Evolutionary conservation across 2,888 invertebrate genomes (phyloP).

Genomic region (Ophonus ardosiacus): DNA sequence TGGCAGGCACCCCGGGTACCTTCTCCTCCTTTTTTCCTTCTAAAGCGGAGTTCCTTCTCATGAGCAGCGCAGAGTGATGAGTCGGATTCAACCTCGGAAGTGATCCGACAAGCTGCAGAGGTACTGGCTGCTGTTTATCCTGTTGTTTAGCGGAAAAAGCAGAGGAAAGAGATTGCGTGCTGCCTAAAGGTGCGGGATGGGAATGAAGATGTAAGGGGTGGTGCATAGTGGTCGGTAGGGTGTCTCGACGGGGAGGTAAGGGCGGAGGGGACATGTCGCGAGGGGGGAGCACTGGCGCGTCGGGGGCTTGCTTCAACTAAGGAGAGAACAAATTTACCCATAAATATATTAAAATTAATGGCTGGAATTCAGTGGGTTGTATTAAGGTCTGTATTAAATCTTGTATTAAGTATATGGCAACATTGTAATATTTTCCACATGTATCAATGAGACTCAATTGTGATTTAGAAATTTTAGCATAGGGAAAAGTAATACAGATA

Average conservation of each 20-base stretch:
- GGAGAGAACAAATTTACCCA: no score
- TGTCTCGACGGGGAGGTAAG: slow-evolving; percentile 73
- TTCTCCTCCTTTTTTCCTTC: slow-evolving; percentile 67
- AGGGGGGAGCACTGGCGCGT: slow-evolving; percentile 84
- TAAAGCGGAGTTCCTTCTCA: slow-evolving; percentile 78
- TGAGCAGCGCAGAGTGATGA: slow-evolving; percentile 78
- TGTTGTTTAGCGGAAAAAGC: slow-evolving; percentile 36
- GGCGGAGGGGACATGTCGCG: slow-evolving; percentile 79
- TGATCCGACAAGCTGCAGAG: slow-evolving; percentile 69
- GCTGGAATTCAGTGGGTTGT: no score
- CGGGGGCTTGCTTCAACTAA: slow-evolving; percentile 80
- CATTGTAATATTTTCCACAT: no score
- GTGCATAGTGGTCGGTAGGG: slow-evolving; percentile 63
- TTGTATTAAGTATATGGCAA: no score
- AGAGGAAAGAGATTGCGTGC: slow-evolving; percentile 56
- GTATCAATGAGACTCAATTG: no score
- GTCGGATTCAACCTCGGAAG: slow-evolving; percentile 77
- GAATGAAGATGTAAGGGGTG: not conserved
- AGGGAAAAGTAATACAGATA: no score
- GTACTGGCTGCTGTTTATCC: slow-evolving; percentile 48
- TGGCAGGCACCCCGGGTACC: slow-evolving; percentile 68
- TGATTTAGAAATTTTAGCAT: no score
- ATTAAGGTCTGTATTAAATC: no score
- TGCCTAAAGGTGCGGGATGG: not conserved
- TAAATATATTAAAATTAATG: no score